These are phyloP conservation scores for Rhinopithecus roxellana DNA, from an alignment of 2,113 vertebrate genomes.

Conservation along the genomic window DNA sequence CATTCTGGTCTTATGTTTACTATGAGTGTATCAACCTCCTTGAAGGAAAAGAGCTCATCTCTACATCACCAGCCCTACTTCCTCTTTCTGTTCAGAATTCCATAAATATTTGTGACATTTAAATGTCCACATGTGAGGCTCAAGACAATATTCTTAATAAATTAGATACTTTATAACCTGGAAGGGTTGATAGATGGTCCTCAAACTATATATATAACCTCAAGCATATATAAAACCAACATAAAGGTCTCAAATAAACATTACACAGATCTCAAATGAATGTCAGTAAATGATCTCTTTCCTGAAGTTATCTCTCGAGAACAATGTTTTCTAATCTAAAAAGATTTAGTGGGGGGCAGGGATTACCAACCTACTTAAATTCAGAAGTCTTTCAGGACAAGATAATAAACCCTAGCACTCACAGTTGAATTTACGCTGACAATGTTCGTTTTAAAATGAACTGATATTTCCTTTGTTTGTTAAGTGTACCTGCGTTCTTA, in stretches of 20 bases:
- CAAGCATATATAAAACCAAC: not conserved
- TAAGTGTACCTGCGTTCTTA: not conserved
- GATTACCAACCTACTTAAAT: not conserved
- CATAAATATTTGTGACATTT: not conserved
- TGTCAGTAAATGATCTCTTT: not conserved
- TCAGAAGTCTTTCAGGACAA: conserved; percentile 22
- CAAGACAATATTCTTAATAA: not conserved
- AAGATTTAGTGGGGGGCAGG: not conserved
- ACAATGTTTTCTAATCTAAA: conserved; percentile 26
- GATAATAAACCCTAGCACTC: conserved; percentile 33
- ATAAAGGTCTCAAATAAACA: conserved; percentile 20
- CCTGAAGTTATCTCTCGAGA: not conserved
- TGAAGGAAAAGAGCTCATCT: not conserved
- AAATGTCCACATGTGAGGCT: not conserved
- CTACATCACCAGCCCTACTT: not conserved
- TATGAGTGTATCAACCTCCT: not conserved
- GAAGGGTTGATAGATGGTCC: not conserved
- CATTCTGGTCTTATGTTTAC: not conserved
- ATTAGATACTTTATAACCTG: not conserved
- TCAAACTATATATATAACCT: not conserved
- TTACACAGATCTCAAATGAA: not conserved
- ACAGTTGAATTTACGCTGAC: conserved; percentile 4
- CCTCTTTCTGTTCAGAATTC: not conserved
- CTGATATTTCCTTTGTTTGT: conserved; percentile 44
- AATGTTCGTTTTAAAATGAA: conserved; percentile 35